Evolutionary conservation across 2,888 invertebrate genomes (phyloP), one percentile per base, ranked within the genome.

Genomic region (Macaria notata): DNA sequence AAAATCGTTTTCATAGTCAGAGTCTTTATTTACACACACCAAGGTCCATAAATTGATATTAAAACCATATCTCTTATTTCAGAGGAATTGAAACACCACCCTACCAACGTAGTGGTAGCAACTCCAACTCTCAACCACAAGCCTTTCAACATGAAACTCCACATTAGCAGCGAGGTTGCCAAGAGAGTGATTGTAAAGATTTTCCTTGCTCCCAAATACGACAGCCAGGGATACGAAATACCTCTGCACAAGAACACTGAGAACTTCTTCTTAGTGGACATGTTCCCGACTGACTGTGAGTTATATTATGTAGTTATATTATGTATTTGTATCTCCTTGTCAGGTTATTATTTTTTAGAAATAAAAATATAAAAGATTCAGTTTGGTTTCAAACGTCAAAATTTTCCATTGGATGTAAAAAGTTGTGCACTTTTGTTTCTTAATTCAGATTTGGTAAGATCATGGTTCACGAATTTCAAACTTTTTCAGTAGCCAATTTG

Each of bases 121-220:
- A 36, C 4, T 6, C 33, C 33, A 6, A 36, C 33, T 36, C 82
- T 96, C 51, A 95, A 95, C 83, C 95, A 96, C 88, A 94, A 95
- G 66, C 92, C 93, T 5, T 96, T 94, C 92, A 92, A 88, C 70
- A 88, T 94, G 70, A 93, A 93, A 60, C 84, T 95, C 46, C 83
- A 92, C 33, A 92, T 96, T 31, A 90, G 92, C 63, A 92, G 94
- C 49, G 92, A 93, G 52, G 93, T 88, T 4, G 71, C 83, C 49
- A 75, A 85, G 70, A 92, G 89, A 56, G 88, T 87, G 1, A 81
- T 92, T 4, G 91, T 96, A 6, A 94, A 93, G 61, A 85, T 94
- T 58, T 95, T 94, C 93, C 73, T 95, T 43, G 95, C 94, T 53
- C 95, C 95, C 6, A 95, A 94, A 80, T 94, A 93, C 73, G 94